These are phyloP conservation scores for Piprites chloris DNA, from an alignment of 2,113 vertebrate species.

Conservation along the genomic window DNA sequence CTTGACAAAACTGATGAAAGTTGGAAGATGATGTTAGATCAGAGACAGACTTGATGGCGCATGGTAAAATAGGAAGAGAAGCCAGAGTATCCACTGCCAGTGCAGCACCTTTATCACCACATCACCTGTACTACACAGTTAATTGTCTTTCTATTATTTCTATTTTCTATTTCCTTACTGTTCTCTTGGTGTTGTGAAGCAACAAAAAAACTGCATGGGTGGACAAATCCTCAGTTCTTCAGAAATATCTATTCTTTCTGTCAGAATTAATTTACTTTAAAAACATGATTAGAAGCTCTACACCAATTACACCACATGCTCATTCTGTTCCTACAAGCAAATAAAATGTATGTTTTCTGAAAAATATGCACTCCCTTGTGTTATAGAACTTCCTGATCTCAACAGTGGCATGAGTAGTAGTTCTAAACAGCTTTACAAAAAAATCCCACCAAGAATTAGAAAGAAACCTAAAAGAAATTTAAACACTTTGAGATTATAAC, in stretches of 20 bases:
- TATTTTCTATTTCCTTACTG: background rate
- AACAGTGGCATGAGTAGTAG: background rate
- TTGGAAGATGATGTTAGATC: background rate
- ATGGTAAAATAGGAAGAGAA: background rate
- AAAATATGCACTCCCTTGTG: background rate
- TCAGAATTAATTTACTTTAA: background rate
- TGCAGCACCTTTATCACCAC: background rate
- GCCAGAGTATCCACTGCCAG: background rate
- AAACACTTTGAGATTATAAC: background rate
- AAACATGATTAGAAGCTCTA: background rate
- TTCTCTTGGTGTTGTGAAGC: background rate
- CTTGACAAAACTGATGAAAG: background rate
- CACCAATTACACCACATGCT: background rate
- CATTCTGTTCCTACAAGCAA: background rate
- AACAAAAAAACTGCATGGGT: background rate
- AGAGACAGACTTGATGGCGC: background rate
- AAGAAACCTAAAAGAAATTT: background rate
- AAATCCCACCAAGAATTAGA: background rate
- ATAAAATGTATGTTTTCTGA: background rate
- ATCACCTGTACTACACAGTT: fast-evolving
- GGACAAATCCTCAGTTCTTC: background rate
- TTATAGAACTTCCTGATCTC: background rate
- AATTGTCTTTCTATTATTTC: background rate
- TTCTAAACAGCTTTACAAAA: background rate
- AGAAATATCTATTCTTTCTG: background rate